A percentile compares a stretch with the other conserved stretches of the same genome.
These are phyloP conservation scores for Tanypteryx hageni DNA, from an alignment of 2,888 invertebrate genomes.

Conservation along the genomic window DNA sequence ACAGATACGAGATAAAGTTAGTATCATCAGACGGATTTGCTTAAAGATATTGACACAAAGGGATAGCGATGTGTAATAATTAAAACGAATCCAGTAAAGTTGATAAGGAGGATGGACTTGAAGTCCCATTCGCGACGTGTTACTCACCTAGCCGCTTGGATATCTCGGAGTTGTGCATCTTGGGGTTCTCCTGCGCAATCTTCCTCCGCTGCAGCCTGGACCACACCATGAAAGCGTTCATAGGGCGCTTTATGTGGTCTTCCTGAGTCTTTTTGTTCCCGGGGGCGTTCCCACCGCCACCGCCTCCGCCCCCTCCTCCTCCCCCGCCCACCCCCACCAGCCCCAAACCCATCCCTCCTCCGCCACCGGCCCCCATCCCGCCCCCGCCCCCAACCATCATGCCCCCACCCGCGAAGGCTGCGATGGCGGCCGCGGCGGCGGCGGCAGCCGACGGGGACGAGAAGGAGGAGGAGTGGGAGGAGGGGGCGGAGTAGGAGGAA, in stretches of 20 bases:
- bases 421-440: slow-evolving; percentile 80
- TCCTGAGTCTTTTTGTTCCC: slow-evolving; percentile 80
- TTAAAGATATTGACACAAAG: background rate
- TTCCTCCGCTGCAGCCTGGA: slow-evolving; percentile 91
- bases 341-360: slow-evolving; percentile 63
- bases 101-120: background rate
- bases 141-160: slow-evolving; percentile 85
- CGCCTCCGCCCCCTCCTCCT: background rate
- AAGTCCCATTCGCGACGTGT: too few relatives aligned
- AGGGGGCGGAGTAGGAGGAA: slow-evolving; percentile 23
- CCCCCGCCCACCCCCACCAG: slow-evolving; percentile 16
- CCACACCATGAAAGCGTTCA: slow-evolving; percentile 98
- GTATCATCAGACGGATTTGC: background rate
- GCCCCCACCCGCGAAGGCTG: slow-evolving; percentile 76
- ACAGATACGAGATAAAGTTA: too few relatives aligned
- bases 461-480: slow-evolving; percentile 14
- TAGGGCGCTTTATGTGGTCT: slow-evolving; percentile 94
- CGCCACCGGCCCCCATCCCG: slow-evolving; percentile 72
- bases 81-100: background rate
- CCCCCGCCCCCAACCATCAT: slow-evolving; percentile 79
- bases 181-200: slow-evolving; percentile 97
- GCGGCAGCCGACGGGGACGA: slow-evolving; percentile 73
- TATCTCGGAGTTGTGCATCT: slow-evolving; percentile 98
- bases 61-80: background rate
- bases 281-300: slow-evolving; percentile 61